phyloP scores from a whole-genome alignment of 2,113 vertebrate genomes.

The Solenodon paradoxus region DNA sequence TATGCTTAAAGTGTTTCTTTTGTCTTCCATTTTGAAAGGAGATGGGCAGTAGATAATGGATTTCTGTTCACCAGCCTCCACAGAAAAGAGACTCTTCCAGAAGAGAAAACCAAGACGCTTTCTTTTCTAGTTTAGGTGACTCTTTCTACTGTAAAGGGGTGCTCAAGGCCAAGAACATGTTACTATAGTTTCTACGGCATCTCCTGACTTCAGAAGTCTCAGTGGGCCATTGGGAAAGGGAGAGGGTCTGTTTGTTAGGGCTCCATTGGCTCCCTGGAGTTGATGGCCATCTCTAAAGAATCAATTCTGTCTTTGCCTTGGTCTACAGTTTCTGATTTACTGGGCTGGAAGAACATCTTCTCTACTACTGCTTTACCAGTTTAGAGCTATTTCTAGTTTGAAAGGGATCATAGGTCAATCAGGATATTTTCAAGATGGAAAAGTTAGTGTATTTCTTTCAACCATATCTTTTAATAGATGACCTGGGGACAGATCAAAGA shows the following conservation, averaged over 20 bases:
- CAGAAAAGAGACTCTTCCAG: not conserved
- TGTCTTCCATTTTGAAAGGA: conserved; percentile 24
- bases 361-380: not conserved
- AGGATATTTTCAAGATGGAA: not conserved
- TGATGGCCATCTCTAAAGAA: not conserved
- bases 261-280: not conserved
- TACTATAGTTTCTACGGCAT: not conserved
- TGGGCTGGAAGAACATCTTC: not conserved
- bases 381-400: not conserved
- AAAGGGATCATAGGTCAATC: not conserved
- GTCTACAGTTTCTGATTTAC: not conserved
- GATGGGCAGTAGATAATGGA: conserved; percentile 39
- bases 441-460: not conserved
- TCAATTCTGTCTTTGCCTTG: not conserved
- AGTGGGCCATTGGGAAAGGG: not conserved
- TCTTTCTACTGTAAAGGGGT: not conserved
- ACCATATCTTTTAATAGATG: not conserved
- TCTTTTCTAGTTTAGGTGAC: not conserved
- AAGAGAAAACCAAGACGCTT: not conserved
- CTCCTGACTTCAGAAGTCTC: not conserved
- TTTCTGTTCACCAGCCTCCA: not conserved
- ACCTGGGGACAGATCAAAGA: not conserved
- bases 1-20: conserved; percentile 49
- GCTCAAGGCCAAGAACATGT: not conserved
- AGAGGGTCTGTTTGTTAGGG: not conserved